Evolutionary conservation across 2,113 vertebrate genomes (phyloP), one percentile per base, ranked within the genome.

Genomic region (Bubo blakistoni): DNA sequence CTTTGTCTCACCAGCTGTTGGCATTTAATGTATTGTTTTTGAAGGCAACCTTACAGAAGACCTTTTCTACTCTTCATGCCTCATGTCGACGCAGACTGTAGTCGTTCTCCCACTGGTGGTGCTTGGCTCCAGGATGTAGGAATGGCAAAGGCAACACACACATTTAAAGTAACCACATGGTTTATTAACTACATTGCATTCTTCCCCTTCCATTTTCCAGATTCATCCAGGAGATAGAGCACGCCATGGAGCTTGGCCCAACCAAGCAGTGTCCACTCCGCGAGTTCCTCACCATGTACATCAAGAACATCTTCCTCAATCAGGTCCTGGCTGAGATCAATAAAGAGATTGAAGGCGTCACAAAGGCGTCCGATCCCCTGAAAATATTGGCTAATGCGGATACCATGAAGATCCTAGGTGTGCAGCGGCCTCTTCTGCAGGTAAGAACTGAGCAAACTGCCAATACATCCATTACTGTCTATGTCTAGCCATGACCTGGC

Each of bases 241-340:
- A 98, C 2, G 99, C 98, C 94, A 98, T 99, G 98, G 99, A 99
- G 29, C 98, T 99, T 29, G 98, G 98, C 52, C 99, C 99, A n/a
- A 97, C 97, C 92, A 99, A 99, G 91, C 99, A 99, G 97, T 99
- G 99, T 87, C 99, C 99, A 0, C 98, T 99, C 36, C 96, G 98
- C 8, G 99, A 99, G 70, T 99, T 99, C 97, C 99, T 99, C 96
- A 99, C 99, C 24, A 92, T 99, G 95, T 99, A 99, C 98, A 99
- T 99, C 98, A 99, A 99, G 76, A 99, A 98, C 96, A 99, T 99
- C 96, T 99, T 99, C 97, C 99, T 99, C 88, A 99, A 96, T 94
- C 99, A 99, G 95, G 99, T 99, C 84, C 98, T 99, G 83, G 98
- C 98, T 8, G 99, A 99, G 96, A 99, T 99, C 97, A 99, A 99